phyloP scores from a whole-genome alignment of 2,888 invertebrate genomes.

The Eumerus sabulonum region DNA sequence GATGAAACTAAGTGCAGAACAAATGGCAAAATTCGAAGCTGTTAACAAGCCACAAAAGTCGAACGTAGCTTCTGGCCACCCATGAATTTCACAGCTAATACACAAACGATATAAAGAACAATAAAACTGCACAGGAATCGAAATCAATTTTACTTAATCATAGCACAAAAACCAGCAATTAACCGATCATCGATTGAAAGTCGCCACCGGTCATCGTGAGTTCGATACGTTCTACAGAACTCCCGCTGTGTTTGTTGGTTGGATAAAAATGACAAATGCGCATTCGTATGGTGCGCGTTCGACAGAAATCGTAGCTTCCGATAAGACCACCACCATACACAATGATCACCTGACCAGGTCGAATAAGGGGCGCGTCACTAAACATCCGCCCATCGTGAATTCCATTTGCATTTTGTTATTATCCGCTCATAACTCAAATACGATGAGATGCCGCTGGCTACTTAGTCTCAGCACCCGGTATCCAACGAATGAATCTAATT shows the following conservation, averaged over 20 bases:
- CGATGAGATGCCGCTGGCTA: constrained; percentile 62
- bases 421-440: constrained; percentile 59
- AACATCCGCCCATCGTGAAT: constrained; percentile 64
- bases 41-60: not conserved
- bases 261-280: constrained; percentile 57
- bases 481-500: constrained; percentile 49
- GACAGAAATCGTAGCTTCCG: constrained; percentile 76
- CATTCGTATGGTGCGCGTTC: constrained; percentile 61
- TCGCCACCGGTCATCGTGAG: constrained; percentile 63
- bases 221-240: constrained; percentile 19
- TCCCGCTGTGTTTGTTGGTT: constrained; percentile 41
- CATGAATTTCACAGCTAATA: constrained; percentile 51
- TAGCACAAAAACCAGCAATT: constrained; percentile 62
- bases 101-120: constrained; percentile 45
- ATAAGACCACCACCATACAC: constrained; percentile 74
- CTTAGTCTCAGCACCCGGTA: constrained; percentile 51
- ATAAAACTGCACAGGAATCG: constrained; percentile 63
- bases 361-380: constrained; percentile 65
- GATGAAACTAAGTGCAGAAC: constrained; percentile 36
- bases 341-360: constrained; percentile 1
- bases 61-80: constrained; percentile 60
- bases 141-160: constrained; percentile 67
- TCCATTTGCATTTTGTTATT: constrained; percentile 67
- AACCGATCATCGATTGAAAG: constrained; percentile 68
- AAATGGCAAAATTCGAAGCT: not conserved